phyloP scores from a whole-genome alignment of 2,888 invertebrate genomes.

The Penaeus monodon region DNA sequence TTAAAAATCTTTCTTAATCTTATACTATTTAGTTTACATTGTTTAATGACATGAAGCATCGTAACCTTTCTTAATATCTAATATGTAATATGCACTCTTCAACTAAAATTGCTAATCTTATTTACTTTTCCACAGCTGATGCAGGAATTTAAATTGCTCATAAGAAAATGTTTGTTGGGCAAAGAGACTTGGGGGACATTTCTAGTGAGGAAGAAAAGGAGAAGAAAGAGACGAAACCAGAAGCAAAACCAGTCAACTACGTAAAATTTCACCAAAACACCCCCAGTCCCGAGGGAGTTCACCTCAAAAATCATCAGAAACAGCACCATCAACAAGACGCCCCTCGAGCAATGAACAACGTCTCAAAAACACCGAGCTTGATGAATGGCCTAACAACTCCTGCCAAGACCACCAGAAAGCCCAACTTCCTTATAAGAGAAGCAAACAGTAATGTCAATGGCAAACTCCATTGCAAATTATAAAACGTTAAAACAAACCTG shows the following conservation, averaged over 20 bases:
- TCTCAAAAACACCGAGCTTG: neutral
- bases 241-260: neutral
- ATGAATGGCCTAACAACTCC: neutral
- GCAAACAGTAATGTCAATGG: neutral
- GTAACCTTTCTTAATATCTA: neutral
- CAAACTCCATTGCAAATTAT: neutral
- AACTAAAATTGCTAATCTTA: neutral
- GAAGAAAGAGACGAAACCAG: constrained; percentile 6
- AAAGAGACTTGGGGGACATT: constrained; percentile 11
- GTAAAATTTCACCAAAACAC: neutral
- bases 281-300: constrained; percentile 12
- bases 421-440: no score
- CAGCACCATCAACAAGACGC: constrained; percentile 7
- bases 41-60: neutral
- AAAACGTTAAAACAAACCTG: neutral
- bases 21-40: no score
- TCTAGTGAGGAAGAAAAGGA: constrained; percentile 32
- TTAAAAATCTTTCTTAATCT: no score
- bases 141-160: constrained; percentile 50
- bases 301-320: constrained; percentile 48
- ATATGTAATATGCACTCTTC: neutral
- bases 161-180: constrained; percentile 34
- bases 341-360: neutral
- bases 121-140: constrained; percentile 37
- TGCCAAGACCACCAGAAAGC: neutral